Conservation (phyloP, 2,888 invertebrate genomes). For the Neria commutata region DNA sequence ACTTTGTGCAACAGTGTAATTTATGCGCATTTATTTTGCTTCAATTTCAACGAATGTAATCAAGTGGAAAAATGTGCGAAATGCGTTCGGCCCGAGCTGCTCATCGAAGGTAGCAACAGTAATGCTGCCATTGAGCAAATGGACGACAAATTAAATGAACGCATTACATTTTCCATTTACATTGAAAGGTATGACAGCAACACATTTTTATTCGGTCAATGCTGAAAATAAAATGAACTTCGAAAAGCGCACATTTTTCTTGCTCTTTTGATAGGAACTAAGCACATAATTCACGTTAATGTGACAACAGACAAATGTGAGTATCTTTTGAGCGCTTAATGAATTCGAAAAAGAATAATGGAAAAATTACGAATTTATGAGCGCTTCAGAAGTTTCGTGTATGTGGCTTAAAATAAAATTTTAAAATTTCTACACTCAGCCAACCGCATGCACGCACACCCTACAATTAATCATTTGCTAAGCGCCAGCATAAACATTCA, state of each 20-base stretch:
- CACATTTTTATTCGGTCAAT: not conserved
- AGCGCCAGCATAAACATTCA: too few species aligned
- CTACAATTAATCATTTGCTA: too few species aligned
- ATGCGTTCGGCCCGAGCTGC: too few species aligned
- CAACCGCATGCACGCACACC: not conserved
- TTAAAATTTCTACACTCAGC: too few species aligned
- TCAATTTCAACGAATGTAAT: not conserved
- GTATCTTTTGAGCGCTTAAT: constrained; percentile 3
- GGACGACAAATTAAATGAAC: too few species aligned
- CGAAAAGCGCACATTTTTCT: not conserved
- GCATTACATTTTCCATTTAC: too few species aligned
- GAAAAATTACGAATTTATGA: not conserved
- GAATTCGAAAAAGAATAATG: not conserved
- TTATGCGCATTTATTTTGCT: not conserved
- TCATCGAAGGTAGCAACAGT: too few species aligned
- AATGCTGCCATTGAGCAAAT: too few species aligned
- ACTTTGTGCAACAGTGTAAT: too few species aligned
- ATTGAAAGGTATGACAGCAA: too few species aligned
- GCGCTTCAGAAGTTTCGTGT: not conserved
- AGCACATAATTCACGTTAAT: constrained; percentile 16
- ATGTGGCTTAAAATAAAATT: not conserved
- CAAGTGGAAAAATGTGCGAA: not conserved
- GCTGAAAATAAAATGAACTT: not conserved
- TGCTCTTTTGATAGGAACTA: too few species aligned
- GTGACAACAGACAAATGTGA: constrained; percentile 17